Evolutionary conservation across 2,888 invertebrate species (phyloP), one percentile per base, ranked within the genome.

Genomic region (Isoperla grammatica): DNA sequence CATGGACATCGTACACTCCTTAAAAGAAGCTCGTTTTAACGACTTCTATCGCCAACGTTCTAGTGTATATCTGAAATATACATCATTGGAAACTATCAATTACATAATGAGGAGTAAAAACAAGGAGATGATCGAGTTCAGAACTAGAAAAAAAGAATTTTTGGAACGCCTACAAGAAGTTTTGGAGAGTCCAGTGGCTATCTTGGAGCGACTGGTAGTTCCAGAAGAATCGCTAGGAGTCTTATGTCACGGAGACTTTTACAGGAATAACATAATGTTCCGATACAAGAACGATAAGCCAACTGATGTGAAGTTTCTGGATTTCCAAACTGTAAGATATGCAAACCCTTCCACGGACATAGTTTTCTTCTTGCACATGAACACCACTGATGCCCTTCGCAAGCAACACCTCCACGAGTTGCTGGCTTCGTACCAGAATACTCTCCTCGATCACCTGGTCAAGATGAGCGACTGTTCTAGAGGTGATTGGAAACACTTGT

Each of bases 161-260:
- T 61, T 64, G 23, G 42, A 67, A 1, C 69, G 71, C 0, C 53
- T 72, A 66, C 67, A 70, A 22, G 69, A 69, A 12, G 46, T 68
- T 9, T 12, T 71, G 3, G 61, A 65, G 1, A 64, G 61, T 1
- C 23, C 71, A 1, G 56, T 59, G 12, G 61, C 65, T 2, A 19
- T 39, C 0, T 37, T 61, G 9, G 6, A n/a, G n/a, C 35, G 45
- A 2, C 35, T 55, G 1, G n/a, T 40, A 5, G 22, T 12, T 1
- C 61, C 57, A 3, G 49, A 60, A 0, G 60, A 69, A 40, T 65
- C 66, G 1, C 35, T 53, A 1, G 59, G 57, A 22, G 74, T 74
- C 1, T 57, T 75, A 1, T 72, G 72, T 46, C 75, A 75, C 49
- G 74, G 75, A 0, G 75, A 75, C 64, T 66, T 74, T 39, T 74